These are phyloP conservation scores for Campoletis raptor DNA, from an alignment of 2,888 invertebrate genomes.

Conservation along the genomic window DNA sequence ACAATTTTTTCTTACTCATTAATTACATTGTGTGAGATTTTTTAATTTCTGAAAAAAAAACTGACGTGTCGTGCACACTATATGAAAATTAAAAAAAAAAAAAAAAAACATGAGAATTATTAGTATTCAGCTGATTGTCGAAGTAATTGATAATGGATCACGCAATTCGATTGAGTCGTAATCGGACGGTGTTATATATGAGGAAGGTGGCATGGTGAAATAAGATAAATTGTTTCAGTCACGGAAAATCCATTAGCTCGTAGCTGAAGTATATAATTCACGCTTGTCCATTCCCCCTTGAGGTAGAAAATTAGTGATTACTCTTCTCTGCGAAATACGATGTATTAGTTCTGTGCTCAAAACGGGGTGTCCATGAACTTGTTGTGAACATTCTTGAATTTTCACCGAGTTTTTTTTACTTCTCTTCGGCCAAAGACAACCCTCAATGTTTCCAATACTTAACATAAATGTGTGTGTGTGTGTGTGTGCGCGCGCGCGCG, in stretches of 20 bases:
- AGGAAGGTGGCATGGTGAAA: conserved; percentile 2
- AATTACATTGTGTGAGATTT: neutral
- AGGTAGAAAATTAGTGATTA: conserved; percentile 40
- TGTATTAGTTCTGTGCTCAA: conserved; percentile 24
- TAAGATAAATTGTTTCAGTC: conserved; percentile 53
- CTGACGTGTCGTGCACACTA: neutral
- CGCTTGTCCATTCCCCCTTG: conserved; percentile 12
- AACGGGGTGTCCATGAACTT: conserved; percentile 20
- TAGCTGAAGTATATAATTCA: conserved; percentile 27
- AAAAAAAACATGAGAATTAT: neutral
- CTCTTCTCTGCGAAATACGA: conserved; percentile 28
- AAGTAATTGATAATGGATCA: conserved; percentile 11
- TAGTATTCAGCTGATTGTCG: neutral
- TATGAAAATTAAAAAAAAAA: no score
- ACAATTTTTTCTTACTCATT: neutral
- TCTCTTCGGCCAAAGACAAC: conserved; percentile 11
- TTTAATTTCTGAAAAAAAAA: neutral
- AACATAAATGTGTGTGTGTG: neutral
- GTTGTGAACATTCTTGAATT: conserved; percentile 30
- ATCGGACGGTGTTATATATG: neutral
- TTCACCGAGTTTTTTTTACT: conserved; percentile 14
- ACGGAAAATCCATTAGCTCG: conserved; percentile 51
- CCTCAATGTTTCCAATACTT: conserved; percentile 2
- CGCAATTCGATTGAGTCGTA: neutral
- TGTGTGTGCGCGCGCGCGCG: neutral